Evolutionary conservation across 2,888 invertebrate genomes (phyloP).

Genomic region (Erebia aethiops): DNA sequence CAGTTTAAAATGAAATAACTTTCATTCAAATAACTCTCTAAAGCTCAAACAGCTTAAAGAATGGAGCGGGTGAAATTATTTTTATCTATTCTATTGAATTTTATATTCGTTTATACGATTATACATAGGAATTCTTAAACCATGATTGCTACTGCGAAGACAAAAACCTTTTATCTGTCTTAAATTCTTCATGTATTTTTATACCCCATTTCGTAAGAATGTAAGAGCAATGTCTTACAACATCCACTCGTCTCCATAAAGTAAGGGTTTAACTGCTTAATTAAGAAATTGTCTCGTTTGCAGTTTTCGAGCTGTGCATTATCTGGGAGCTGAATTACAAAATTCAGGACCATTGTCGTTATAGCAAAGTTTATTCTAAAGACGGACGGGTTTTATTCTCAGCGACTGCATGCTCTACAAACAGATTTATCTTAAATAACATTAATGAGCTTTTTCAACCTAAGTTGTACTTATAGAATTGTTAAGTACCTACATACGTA

Average conservation of each 20-base stretch:
- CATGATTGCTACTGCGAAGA: conserved; percentile 18
- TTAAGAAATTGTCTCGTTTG: conserved; percentile 48
- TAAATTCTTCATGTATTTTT: conserved; percentile 26
- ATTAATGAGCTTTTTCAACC: conserved; percentile 4
- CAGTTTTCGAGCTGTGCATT: conserved; percentile 42
- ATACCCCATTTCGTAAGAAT: conserved; percentile 30
- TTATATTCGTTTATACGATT: conserved; percentile 23
- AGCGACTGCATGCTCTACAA: background rate
- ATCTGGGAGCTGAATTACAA: conserved; percentile 35
- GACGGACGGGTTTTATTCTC: conserved; percentile 17
- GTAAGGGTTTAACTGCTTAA: conserved; percentile 45
- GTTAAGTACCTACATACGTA: background rate
- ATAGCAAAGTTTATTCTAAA: conserved; percentile 25
- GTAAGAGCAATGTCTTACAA: conserved; percentile 39
- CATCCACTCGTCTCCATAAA: conserved; percentile 45
- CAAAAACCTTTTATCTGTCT: conserved; percentile 23
- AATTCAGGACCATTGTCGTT: conserved; percentile 29
- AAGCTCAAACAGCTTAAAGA: conserved; percentile 11
- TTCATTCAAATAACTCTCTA: conserved; percentile 8
- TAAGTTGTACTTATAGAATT: background rate
- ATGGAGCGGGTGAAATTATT: conserved; percentile 9
- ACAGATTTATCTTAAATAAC: conserved; percentile 10
- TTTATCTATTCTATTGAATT: conserved; percentile 12
- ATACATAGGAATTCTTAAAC: conserved; percentile 9
- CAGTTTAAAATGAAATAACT: conserved; percentile 6